Evolutionary conservation across 2,888 invertebrate genomes (phyloP).

Genomic region (Syritta pipiens): DNA sequence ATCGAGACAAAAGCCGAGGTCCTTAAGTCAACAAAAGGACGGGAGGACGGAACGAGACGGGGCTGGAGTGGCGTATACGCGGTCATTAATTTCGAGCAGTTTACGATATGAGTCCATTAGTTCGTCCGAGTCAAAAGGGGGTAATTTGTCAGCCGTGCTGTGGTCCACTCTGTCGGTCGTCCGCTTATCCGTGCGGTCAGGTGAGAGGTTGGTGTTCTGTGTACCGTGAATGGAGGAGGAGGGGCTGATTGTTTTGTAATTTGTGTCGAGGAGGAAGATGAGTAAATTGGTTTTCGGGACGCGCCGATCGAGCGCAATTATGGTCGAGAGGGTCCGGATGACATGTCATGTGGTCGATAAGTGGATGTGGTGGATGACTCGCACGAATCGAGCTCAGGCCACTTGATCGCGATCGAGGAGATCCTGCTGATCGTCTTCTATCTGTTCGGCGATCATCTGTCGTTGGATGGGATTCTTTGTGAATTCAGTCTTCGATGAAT

Average conservation of each 20-base stretch:
- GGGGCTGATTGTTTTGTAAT: constrained; percentile 47
- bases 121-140: constrained; percentile 60
- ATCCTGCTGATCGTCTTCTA: too few relatives aligned
- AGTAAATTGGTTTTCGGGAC: constrained; percentile 35
- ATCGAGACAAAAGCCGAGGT: constrained; percentile 41
- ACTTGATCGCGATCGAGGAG: too few relatives aligned
- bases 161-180: neutral
- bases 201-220: constrained; percentile 27
- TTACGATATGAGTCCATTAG: constrained; percentile 72
- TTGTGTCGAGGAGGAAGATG: constrained; percentile 17
- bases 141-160: constrained; percentile 57
- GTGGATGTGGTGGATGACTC: too few relatives aligned
- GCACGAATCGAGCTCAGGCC: too few relatives aligned
- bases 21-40: constrained; percentile 60
- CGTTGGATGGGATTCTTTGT: too few relatives aligned
- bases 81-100: constrained; percentile 71
- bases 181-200: constrained; percentile 3
- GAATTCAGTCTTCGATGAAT: too few relatives aligned
- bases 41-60: neutral
- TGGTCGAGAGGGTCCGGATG: constrained; percentile 21
- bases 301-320: constrained; percentile 2
- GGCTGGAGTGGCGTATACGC: constrained; percentile 4
- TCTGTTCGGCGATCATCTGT: too few relatives aligned
- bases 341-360: constrained; percentile 31
- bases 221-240: neutral